phyloP scores from a whole-genome alignment of 1,140 invertebrate species.

The Camponotus floridanus region DNA sequence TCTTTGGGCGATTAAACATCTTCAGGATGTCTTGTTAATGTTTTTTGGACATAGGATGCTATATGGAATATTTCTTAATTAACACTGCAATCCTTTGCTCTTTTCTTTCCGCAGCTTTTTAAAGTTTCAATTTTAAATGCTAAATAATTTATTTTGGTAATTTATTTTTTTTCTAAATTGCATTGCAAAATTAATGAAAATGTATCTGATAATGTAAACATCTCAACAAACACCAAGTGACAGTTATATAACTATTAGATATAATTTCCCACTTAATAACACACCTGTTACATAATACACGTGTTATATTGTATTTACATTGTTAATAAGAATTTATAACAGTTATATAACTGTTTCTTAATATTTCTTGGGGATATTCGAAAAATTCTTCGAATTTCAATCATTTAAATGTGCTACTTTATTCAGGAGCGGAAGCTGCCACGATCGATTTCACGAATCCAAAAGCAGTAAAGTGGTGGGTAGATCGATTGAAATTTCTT shows the following conservation, averaged over 20 bases:
- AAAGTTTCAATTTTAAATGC: not conserved
- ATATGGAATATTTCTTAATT: not conserved
- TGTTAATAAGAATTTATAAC: no score
- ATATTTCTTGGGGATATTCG: conserved; percentile 83
- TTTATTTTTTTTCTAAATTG: not conserved
- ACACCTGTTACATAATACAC: no score
- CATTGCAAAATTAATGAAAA: not conserved
- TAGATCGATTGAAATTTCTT: conserved; percentile 87
- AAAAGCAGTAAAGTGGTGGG: conserved; percentile 92
- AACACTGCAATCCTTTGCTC: not conserved
- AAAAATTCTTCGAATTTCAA: conserved; percentile 81
- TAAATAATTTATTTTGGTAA: not conserved
- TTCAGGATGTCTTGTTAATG: no score
- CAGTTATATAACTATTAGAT: no score
- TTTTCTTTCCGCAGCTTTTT: not conserved
- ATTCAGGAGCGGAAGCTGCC: conserved; percentile 83
- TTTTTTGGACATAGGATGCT: no score
- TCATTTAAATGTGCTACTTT: not conserved
- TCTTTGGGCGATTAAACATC: no score
- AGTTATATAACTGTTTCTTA: no score
- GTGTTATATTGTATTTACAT: no score
- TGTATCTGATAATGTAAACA: conserved; percentile 78
- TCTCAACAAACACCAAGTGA: no score
- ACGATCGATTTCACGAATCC: conserved; percentile 94
- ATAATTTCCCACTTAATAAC: no score